Conservation (phyloP, 2,888 invertebrate species). For the Cantharis rufa region DNA sequence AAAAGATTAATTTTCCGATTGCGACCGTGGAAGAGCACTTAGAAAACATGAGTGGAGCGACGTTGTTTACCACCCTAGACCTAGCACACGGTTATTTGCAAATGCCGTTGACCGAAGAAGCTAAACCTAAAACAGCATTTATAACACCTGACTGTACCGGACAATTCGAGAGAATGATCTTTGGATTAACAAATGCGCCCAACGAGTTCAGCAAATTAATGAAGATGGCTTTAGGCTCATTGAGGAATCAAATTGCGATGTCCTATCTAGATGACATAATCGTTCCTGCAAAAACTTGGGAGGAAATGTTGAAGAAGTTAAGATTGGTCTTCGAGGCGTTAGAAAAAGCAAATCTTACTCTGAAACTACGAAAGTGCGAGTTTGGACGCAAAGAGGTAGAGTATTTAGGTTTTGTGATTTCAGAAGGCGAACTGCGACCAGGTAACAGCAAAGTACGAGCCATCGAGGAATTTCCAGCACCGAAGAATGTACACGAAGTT, state of each 20-base stretch:
- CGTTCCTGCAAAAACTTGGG: slow-evolving; percentile 34
- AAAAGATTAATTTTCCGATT: slow-evolving; percentile 29
- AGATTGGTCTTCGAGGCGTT: slow-evolving; percentile 33
- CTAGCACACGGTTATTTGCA: slow-evolving; percentile 21
- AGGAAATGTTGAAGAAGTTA: slow-evolving; percentile 35
- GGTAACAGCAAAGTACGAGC: slow-evolving; percentile 32
- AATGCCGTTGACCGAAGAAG: slow-evolving; percentile 8
- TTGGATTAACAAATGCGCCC: slow-evolving; percentile 43
- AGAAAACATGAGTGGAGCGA: slow-evolving; percentile 21
- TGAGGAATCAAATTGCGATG: slow-evolving; percentile 26
- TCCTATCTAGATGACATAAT: slow-evolving; percentile 46
- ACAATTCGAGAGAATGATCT: slow-evolving; percentile 42
- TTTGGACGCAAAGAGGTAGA: slow-evolving; percentile 36
- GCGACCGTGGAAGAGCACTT: slow-evolving; percentile 31
- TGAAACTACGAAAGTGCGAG: slow-evolving; percentile 41
- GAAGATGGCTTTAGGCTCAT: slow-evolving; percentile 32
- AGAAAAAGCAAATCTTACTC: slow-evolving; percentile 35
- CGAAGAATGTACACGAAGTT: slow-evolving; percentile 4
- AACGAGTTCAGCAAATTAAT: slow-evolving; percentile 41
- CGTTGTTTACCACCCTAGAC: slow-evolving; percentile 19
- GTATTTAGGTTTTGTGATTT: slow-evolving; percentile 40
- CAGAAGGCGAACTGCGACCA: slow-evolving; percentile 7
- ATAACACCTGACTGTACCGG: slow-evolving; percentile 41
- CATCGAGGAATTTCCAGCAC: slow-evolving; percentile 7
- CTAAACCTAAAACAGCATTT: slow-evolving; percentile 22